phyloP scores from a whole-genome alignment of 92 coral and sea anemone genomes.

The Heliopora coerulea region DNA sequence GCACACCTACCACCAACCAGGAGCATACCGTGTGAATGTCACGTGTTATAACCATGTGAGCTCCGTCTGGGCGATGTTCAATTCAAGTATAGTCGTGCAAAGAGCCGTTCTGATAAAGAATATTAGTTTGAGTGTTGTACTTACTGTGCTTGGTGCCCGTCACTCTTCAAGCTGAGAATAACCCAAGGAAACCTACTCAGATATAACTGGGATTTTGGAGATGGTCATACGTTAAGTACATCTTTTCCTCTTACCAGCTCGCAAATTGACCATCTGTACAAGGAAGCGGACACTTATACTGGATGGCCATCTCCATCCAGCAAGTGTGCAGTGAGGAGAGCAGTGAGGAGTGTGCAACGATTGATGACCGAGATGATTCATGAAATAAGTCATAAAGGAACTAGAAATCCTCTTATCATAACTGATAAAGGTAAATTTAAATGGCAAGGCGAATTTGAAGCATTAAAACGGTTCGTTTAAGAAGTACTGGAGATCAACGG shows the following conservation, averaged over 20 bases:
- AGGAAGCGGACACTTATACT: constrained; percentile 62
- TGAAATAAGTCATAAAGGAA: too few species aligned
- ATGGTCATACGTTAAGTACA: constrained; percentile 55
- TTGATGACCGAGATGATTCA: too few species aligned
- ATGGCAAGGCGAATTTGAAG: too few species aligned
- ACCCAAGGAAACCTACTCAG: constrained; percentile 62
- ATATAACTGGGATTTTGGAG: constrained; percentile 75
- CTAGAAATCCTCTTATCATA: too few species aligned
- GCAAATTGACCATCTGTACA: constrained; percentile 53
- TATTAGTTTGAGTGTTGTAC: constrained; percentile 48
- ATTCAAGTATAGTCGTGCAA: constrained; percentile 70
- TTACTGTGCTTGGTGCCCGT: constrained; percentile 60
- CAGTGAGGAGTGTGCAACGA: too few species aligned
- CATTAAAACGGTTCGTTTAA: too few species aligned
- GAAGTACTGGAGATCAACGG: too few species aligned
- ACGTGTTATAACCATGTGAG: constrained; percentile 81
- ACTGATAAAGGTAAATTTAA: too few species aligned
- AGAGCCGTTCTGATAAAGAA: constrained; percentile 59
- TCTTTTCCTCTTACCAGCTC: constrained; percentile 60
- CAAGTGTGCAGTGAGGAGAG: too few species aligned
- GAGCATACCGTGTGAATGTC: constrained; percentile 65
- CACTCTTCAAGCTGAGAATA: constrained; percentile 57
- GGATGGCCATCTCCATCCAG: too few species aligned
- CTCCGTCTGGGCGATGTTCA: constrained; percentile 61
- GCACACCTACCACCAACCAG: constrained; percentile 62